Percentiles rank a stretch among this genome's conserved stretches.
phyloP scores from a whole-genome alignment of 2,888 invertebrate species.

The Orthosia gracilis region DNA sequence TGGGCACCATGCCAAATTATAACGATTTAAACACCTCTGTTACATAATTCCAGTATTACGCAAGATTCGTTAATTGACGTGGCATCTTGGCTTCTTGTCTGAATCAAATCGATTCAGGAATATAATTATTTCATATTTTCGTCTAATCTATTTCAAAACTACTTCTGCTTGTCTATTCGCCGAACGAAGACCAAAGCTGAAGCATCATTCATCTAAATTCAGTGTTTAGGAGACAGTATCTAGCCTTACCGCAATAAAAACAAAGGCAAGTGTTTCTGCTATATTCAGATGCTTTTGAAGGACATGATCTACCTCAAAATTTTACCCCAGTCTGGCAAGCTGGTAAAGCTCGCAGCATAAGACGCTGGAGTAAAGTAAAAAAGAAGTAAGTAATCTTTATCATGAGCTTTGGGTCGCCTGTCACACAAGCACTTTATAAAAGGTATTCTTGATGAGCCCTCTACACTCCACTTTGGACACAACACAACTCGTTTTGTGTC shows the following conservation, averaged over 20 bases:
- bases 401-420: not conserved
- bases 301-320: not conserved
- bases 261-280: not conserved
- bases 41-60: constrained; percentile 2
- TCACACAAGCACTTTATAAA: not conserved
- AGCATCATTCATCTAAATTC: not conserved
- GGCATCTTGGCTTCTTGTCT: not conserved
- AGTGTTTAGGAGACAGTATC: not conserved
- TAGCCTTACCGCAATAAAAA: not conserved
- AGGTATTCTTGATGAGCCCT: not conserved
- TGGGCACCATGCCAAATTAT: constrained; percentile 37
- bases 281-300: not conserved
- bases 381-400: too few species aligned
- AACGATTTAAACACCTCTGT: constrained; percentile 21
- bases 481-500: not conserved
- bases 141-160: not conserved
- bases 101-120: not conserved
- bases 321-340: too few species aligned
- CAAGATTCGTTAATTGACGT: not conserved
- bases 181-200: not conserved
- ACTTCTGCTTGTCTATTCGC: not conserved
- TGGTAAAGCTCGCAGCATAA: not conserved
- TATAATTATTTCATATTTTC: not conserved
- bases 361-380: too few species aligned
- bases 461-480: too few species aligned